Evolutionary conservation across 2,113 vertebrate genomes (phyloP).

Genomic region (rat (Rattus norvegicus)): DNA sequence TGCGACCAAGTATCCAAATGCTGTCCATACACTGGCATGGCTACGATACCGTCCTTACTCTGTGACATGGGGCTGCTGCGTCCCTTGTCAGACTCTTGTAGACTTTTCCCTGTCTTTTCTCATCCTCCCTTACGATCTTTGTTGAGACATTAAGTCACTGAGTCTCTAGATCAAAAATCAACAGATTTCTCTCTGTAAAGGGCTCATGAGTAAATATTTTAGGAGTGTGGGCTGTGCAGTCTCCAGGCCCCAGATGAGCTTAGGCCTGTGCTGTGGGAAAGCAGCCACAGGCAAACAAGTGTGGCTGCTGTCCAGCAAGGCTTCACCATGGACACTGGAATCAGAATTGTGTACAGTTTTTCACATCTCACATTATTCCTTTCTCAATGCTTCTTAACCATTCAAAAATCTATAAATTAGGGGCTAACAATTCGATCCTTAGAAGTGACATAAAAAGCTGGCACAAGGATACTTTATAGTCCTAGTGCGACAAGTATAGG

Average conservation of each 20-base stretch:
- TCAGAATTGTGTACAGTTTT: neutral
- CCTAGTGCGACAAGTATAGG: neutral
- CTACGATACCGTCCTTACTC: neutral
- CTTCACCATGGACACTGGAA: neutral
- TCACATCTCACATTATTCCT: conserved; percentile 20
- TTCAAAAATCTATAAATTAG: conserved; percentile 7
- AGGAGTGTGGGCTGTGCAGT: neutral
- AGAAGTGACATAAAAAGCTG: neutral
- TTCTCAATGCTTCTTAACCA: neutral
- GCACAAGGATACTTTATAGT: neutral
- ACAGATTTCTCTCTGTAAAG: neutral
- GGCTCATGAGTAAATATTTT: neutral
- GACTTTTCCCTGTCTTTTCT: neutral
- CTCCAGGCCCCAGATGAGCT: neutral
- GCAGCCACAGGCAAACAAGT: neutral
- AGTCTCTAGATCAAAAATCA: neutral
- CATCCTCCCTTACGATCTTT: neutral
- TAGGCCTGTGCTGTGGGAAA: neutral
- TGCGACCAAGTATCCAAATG: neutral
- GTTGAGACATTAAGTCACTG: neutral
- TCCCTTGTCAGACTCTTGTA: neutral
- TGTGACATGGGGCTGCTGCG: neutral
- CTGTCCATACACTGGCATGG: neutral
- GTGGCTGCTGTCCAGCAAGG: neutral
- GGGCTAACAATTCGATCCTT: neutral